These are phyloP conservation scores for Drosophila obscura DNA, from an alignment of 1,140 invertebrate genomes.

Conservation along the genomic window DNA sequence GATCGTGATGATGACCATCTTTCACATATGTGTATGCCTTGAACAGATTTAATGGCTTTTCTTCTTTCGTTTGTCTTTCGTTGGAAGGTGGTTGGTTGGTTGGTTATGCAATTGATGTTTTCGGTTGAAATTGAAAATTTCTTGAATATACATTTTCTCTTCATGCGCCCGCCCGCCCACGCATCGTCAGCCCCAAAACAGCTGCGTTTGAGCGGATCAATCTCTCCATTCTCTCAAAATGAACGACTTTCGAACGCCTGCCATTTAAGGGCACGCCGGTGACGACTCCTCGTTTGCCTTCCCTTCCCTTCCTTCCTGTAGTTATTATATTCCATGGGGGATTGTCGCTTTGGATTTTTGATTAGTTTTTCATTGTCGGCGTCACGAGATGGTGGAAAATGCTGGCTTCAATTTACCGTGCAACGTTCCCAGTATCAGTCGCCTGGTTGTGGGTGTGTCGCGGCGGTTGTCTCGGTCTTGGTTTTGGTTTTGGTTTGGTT, in stretches of 20 bases:
- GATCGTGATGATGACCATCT: constrained; percentile 24
- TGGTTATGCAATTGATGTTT: constrained; percentile 46
- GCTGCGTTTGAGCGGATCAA: constrained; percentile 39
- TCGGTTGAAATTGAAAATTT: constrained; percentile 29
- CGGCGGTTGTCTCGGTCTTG: constrained; percentile 40
- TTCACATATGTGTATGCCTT: constrained; percentile 37
- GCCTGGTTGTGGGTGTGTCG: constrained; percentile 64
- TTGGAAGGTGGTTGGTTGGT: not conserved
- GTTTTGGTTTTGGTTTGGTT: constrained; percentile 23
- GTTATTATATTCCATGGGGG: no score
- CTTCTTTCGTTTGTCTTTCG: constrained; percentile 30
- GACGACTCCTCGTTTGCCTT: not conserved
- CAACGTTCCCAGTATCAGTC: constrained; percentile 69
- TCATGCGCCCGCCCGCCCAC: constrained; percentile 47
- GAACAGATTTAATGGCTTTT: constrained; percentile 51
- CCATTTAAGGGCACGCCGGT: constrained; percentile 17
- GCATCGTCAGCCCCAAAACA: constrained; percentile 9
- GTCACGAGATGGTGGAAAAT: constrained; percentile 79
- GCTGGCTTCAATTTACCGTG: constrained; percentile 72
- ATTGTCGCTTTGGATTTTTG: constrained; percentile 11
- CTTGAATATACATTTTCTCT: constrained; percentile 55
- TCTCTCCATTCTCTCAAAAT: constrained; percentile 38
- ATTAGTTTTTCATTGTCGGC: constrained; percentile 50
- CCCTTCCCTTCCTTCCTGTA: not conserved
- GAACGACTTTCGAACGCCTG: constrained; percentile 24